Conservation (phyloP, 37 sponge, comb jelly and placozoan genomes). For the Agelas oroides region DNA sequence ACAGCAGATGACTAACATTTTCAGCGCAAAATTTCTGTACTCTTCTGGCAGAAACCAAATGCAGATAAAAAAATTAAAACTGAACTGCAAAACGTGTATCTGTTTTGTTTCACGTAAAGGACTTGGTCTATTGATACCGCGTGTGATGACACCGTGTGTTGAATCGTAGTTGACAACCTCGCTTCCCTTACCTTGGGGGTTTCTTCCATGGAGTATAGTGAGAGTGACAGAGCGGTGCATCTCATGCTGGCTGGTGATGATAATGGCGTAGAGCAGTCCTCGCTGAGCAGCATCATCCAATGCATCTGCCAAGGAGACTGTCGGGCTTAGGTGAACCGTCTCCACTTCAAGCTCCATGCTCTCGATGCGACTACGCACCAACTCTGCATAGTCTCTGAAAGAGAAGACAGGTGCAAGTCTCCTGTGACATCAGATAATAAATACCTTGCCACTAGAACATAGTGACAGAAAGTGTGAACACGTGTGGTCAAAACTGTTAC, state of each 20-base stretch:
- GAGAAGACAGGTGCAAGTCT: neutral
- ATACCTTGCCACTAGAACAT: neutral
- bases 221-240: slow-evolving; percentile 82
- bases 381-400: slow-evolving; percentile 74
- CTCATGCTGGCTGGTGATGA: slow-evolving; percentile 83
- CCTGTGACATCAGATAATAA: neutral
- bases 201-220: slow-evolving; percentile 80
- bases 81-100: too few relatives aligned
- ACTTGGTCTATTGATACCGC: too few relatives aligned
- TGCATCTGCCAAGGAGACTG: slow-evolving; percentile 68
- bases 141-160: too few relatives aligned
- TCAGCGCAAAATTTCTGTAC: too few relatives aligned
- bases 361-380: slow-evolving; percentile 41
- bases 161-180: neutral
- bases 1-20: too few relatives aligned
- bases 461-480: slow-evolving; percentile 24
- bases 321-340: slow-evolving; percentile 55
- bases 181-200: slow-evolving; percentile 73
- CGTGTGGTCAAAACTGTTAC: too few relatives aligned
- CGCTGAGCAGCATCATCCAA: slow-evolving; percentile 71
- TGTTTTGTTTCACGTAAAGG: too few relatives aligned
- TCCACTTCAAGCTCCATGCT: slow-evolving; percentile 33
- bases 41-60: too few relatives aligned
- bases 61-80: too few relatives aligned
- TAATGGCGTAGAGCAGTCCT: slow-evolving; percentile 76